Evolutionary conservation across 2,888 invertebrate species (phyloP), one percentile per base, ranked within the genome.

Genomic region (Apotomis betuletana): DNA sequence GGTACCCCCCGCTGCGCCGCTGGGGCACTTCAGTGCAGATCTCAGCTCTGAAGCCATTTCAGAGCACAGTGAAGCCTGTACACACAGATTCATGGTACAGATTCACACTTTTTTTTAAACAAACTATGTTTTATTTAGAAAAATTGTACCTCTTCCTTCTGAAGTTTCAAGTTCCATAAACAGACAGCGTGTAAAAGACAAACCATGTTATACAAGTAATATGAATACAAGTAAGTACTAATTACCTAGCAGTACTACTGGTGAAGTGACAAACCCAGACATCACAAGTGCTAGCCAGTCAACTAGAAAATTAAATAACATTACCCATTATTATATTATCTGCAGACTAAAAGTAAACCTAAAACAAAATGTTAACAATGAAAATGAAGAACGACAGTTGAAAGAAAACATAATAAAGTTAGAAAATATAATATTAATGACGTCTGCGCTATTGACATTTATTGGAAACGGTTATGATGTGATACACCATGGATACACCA

Each of bases 21-120:
- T 94, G 74, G 94, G 94, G 81, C 96, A 96, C 84, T 95, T 95
- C 80, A 96, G 87, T 74, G 95, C 96, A 78, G 95, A 95, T 77
- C 95, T 94, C 78, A 96, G 92, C 87, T 96, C 96, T 74, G 95
- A 94, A 74, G 95, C 95, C 95, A 96, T 96, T 91, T 96, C 96
- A 79, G 95, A 94, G 88, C 96, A 96, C 79, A 96, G 93, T 70
- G 96, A 95, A 75, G 95, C 95, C 96, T 96, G 93, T 73, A 75
- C 76, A 78, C 77, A 81, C 76, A 81, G 80, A 78, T 74, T 75
- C 77, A 72, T 76, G 71, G 69, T 69, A 70, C 64, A 67, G 74
- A 77, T 75, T 75, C 74, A 76, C 76, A 71, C 75, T 73, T 75
- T 70, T 71, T 74, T 74, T 44, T 65, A 63, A 70, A 63, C 58